Conservation (phyloP, 2,113 vertebrate species). For the Malurus cyaneus region DNA sequence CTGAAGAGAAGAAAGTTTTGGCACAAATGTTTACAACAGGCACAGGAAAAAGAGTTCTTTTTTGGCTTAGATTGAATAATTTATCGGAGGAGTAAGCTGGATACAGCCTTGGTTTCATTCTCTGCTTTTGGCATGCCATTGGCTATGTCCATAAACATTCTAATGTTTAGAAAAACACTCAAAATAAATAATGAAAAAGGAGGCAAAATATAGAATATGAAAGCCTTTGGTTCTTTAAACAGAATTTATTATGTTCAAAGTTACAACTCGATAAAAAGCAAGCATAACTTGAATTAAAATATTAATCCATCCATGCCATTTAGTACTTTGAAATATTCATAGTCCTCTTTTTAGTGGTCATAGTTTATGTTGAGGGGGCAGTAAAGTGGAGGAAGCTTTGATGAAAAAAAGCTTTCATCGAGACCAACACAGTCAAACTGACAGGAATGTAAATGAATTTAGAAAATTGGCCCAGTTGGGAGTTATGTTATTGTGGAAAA, state of each 20-base stretch:
- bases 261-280: conserved; percentile 59
- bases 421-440: conserved; percentile 27
- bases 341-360: background rate
- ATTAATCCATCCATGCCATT: conserved; percentile 64
- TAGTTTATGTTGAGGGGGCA: background rate
- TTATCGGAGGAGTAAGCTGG: background rate
- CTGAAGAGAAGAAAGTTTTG: background rate
- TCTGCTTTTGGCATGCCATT: background rate
- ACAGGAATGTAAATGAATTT: conserved; percentile 27
- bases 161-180: background rate
- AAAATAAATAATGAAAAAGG: conserved; percentile 35
- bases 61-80: background rate
- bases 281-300: conserved; percentile 65
- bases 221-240: conserved; percentile 55
- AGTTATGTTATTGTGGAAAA: conserved; percentile 28
- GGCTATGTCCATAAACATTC: background rate
- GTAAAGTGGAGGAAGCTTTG: background rate
- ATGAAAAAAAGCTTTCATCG: conserved; percentile 29
- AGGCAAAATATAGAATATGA: conserved; percentile 42
- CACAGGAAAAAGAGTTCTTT: background rate
- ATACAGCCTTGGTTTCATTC: background rate
- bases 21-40: background rate
- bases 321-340: conserved; percentile 69
- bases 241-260: conserved; percentile 72
- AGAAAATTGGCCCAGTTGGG: conserved; percentile 1